Percentiles rank a stretch among this genome's conserved stretches.
phyloP scores from a whole-genome alignment of 1,140 invertebrate species.

The Pemphigus obesinymphae region DNA sequence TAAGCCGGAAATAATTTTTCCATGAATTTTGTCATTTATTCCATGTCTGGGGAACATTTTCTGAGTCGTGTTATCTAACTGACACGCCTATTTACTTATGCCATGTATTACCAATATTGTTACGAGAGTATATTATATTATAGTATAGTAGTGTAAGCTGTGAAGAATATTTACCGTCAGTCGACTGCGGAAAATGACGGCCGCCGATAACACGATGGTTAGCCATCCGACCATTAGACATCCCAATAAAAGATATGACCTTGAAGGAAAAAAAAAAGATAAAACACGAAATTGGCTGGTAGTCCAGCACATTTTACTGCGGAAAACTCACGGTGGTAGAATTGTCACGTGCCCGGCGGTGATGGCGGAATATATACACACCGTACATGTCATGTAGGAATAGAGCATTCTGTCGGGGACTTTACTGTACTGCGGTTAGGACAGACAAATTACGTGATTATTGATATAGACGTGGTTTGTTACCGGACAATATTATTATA shows the following conservation, averaged over 20 bases:
- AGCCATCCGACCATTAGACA: constrained; percentile 37
- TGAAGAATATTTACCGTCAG: constrained; percentile 17
- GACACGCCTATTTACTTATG: too few relatives aligned
- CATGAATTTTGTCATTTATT: too few relatives aligned
- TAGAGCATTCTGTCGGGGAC: constrained; percentile 78
- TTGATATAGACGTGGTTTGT: background rate
- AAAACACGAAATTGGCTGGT: too few relatives aligned
- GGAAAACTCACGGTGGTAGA: constrained; percentile 62
- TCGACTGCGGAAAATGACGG: background rate
- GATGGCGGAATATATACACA: constrained; percentile 65
- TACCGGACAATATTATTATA: too few relatives aligned
- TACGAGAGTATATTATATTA: background rate
- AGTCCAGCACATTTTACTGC: too few relatives aligned
- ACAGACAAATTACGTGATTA: background rate
- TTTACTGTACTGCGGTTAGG: constrained; percentile 64
- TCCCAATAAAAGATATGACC: constrained; percentile 31
- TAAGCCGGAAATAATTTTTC: too few relatives aligned
- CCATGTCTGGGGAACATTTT: too few relatives aligned
- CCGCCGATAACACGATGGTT: background rate
- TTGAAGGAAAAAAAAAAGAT: background rate
- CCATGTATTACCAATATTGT: too few relatives aligned
- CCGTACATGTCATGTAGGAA: constrained; percentile 77
- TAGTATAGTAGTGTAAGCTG: too few relatives aligned
- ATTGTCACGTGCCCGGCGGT: constrained; percentile 62
- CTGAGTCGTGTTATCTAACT: too few relatives aligned